Conservation (phyloP, 2,888 invertebrate genomes). For the Drepanosiphum platanoidis region DNA sequence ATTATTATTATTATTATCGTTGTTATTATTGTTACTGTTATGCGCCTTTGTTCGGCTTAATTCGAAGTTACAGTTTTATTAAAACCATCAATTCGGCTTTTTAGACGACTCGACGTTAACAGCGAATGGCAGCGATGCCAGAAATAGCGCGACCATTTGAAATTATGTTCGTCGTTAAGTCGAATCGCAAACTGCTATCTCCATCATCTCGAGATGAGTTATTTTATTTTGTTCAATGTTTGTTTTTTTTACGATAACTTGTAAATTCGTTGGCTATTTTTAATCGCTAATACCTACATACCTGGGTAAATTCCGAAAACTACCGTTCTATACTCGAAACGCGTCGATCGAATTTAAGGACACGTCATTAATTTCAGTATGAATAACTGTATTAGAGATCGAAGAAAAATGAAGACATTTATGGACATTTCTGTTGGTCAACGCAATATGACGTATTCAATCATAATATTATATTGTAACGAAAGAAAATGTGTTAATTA, state of each 20-base stretch:
- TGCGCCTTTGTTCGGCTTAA: conserved; percentile 1
- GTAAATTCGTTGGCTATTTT: neutral
- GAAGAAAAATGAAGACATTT: neutral
- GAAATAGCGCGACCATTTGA: neutral
- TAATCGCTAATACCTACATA: neutral
- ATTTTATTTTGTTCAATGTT: neutral
- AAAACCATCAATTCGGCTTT: neutral
- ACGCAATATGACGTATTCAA: no score
- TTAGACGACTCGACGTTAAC: neutral
- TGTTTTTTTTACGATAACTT: no score
- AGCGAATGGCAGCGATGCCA: neutral
- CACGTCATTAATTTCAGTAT: no score
- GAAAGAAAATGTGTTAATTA: no score
- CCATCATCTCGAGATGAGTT: neutral
- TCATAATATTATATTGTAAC: no score
- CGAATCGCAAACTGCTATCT: no score
- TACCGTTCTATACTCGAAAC: no score
- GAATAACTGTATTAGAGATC: no score
- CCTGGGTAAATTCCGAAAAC: no score
- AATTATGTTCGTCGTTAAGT: no score
- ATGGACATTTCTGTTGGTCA: no score
- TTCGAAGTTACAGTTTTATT: neutral
- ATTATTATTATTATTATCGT: neutral
- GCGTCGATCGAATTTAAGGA: no score
- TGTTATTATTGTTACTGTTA: neutral